Percentiles rank a stretch among this genome's conserved stretches.
phyloP scores from a whole-genome alignment of 23 tunicate genomes.

The Styela plicata region DNA sequence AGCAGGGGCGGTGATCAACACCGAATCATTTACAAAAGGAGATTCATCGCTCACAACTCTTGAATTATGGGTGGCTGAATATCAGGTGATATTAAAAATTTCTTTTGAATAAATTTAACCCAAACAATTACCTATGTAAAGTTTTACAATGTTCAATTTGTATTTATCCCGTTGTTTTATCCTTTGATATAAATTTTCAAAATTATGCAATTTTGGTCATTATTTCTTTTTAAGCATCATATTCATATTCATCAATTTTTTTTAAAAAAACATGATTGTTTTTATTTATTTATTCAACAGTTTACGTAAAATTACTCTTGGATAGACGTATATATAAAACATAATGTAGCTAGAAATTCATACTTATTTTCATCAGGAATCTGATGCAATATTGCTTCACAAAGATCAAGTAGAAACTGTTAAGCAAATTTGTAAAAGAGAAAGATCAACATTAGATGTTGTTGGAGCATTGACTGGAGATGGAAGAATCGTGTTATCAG shows the following conservation, averaged over 20 bases:
- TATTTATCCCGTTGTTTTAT: too few relatives aligned
- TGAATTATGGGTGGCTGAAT: conserved; percentile 92
- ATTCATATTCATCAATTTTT: too few relatives aligned
- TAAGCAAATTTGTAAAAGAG: conserved; percentile 60
- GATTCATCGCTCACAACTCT: conserved; percentile 53
- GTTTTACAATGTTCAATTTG: too few relatives aligned
- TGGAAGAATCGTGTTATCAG: conserved; percentile 67
- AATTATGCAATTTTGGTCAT: too few relatives aligned
- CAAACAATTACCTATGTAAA: too few relatives aligned
- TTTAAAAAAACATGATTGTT: too few relatives aligned
- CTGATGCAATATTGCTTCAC: conserved; percentile 60
- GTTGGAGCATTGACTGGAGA: conserved; percentile 74
- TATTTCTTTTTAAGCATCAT: too few relatives aligned
- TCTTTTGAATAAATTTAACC: background rate
- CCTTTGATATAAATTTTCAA: too few relatives aligned
- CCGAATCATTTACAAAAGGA: conserved; percentile 62
- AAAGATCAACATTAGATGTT: conserved; percentile 71
- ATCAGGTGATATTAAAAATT: conserved; percentile 28
- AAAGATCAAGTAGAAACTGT: conserved; percentile 20
- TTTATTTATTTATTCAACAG: too few relatives aligned
- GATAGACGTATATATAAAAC: too few relatives aligned
- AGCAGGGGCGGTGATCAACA: conserved; percentile 61
- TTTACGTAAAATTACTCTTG: too few relatives aligned
- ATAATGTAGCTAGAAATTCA: too few relatives aligned
- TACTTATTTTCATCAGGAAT: conserved; percentile 40